Evolutionary conservation across 2,797 vertebrate genomes (phyloP).

Genomic region (Erethizon dorsatum): DNA sequence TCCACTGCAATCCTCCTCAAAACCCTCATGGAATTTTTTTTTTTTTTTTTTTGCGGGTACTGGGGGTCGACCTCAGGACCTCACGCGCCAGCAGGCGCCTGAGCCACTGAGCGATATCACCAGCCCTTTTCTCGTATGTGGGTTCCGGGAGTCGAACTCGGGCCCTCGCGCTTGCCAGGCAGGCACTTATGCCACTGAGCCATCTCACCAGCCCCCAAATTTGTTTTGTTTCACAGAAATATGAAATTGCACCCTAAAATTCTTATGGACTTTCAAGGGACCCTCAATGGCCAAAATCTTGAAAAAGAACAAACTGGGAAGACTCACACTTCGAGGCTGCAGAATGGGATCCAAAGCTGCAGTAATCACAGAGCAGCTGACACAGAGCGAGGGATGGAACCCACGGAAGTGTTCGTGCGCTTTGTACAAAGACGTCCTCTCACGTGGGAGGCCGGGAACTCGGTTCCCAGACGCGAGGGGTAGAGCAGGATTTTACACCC

Average conservation of each 20-base stretch:
- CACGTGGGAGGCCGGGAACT: background rate
- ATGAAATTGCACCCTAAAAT: background rate
- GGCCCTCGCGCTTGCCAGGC: no score
- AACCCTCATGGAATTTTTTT: no score
- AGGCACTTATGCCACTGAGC: no score
- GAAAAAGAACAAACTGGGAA: background rate
- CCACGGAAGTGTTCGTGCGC: accelerated
- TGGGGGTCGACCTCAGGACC: no score
- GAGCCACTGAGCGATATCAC: no score
- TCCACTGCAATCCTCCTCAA: background rate
- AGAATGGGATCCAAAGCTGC: background rate
- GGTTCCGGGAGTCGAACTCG: no score
- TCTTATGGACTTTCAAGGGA: background rate
- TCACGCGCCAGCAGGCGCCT: no score
- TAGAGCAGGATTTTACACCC: background rate
- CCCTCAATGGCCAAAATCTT: background rate
- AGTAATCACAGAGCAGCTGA: no score
- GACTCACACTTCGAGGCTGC: background rate
- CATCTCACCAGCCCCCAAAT: no score
- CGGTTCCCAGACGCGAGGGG: no score
- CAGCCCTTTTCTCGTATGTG: no score
- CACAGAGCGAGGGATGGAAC: background rate
- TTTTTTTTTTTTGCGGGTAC: no score
- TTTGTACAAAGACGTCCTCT: background rate
- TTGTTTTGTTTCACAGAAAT: background rate